phyloP scores from a whole-genome alignment of 2,888 invertebrate species.

The Labia minor region DNA sequence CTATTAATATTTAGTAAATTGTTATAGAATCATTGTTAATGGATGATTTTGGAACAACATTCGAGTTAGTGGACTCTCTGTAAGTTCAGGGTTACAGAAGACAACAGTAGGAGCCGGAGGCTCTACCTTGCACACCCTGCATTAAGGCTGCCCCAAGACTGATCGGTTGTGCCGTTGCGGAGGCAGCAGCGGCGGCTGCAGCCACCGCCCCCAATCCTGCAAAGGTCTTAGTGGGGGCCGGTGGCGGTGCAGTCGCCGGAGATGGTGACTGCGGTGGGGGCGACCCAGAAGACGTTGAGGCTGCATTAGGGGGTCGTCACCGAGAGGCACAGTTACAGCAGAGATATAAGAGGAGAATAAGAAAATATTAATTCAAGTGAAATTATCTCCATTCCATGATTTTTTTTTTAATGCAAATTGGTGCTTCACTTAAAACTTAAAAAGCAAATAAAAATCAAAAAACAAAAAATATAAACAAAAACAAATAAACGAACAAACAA shows the following conservation, averaged over 20 bases:
- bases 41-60: too few species aligned
- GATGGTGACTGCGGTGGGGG: slow-evolving; percentile 30
- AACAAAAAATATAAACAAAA: too few species aligned
- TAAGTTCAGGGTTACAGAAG: too few species aligned
- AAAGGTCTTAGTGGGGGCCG: slow-evolving; percentile 25
- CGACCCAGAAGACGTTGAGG: slow-evolving; percentile 22
- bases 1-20: too few species aligned
- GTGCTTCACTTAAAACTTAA: too few species aligned
- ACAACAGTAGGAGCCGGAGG: not conserved
- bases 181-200: slow-evolving; percentile 29
- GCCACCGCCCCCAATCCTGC: slow-evolving; percentile 23
- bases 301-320: too few species aligned
- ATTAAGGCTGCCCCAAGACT: slow-evolving; percentile 37
- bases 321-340: not conserved
- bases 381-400: too few species aligned
- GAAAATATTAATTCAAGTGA: slow-evolving; percentile 1
- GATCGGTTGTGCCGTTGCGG: slow-evolving; percentile 27
- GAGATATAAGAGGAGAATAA: not conserved
- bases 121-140: slow-evolving; percentile 40
- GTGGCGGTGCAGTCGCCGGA: slow-evolving; percentile 25
- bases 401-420: too few species aligned
- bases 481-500: too few species aligned
- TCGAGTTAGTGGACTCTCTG: too few species aligned
- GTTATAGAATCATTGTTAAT: too few species aligned
- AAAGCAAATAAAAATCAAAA: too few species aligned